Conservation (phyloP, 2,888 invertebrate genomes). For the Volucella bombylans region DNA sequence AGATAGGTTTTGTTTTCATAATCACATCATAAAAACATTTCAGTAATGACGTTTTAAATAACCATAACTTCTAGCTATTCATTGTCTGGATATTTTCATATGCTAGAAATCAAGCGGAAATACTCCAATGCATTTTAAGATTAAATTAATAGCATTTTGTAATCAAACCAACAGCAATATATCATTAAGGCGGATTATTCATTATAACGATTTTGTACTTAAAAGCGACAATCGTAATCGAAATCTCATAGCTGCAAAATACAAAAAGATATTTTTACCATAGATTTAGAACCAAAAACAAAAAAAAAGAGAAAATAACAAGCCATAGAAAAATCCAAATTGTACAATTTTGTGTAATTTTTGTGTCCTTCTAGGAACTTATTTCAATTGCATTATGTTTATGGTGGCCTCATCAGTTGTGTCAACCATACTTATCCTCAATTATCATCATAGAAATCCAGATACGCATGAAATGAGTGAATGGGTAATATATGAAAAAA, state of each 20-base stretch:
- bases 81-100: too few species aligned
- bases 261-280: slow-evolving; percentile 39
- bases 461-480: slow-evolving; percentile 98
- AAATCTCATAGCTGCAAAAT: slow-evolving; percentile 49
- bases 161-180: neutral
- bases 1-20: too few species aligned
- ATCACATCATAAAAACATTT: too few species aligned
- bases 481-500: slow-evolving; percentile 88
- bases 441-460: slow-evolving; percentile 98
- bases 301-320: slow-evolving; percentile 64
- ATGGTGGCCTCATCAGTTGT: slow-evolving; percentile 99
- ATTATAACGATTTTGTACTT: slow-evolving; percentile 3
- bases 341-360: slow-evolving; percentile 82
- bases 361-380: slow-evolving; percentile 90
- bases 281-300: slow-evolving; percentile 51
- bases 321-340: slow-evolving; percentile 69
- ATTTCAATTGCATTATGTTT: slow-evolving; percentile 99
- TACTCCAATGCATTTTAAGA: too few species aligned
- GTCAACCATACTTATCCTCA: slow-evolving; percentile 97
- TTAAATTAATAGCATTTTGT: too few species aligned
- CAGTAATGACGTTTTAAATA: too few species aligned
- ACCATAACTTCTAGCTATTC: too few species aligned
- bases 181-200: slow-evolving; percentile 10
- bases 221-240: slow-evolving; percentile 35
- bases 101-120: too few species aligned